Percentiles rank a stretch among this genome's conserved stretches.
Conservation (phyloP, 2,888 invertebrate species). For the Eulithis testata region DNA sequence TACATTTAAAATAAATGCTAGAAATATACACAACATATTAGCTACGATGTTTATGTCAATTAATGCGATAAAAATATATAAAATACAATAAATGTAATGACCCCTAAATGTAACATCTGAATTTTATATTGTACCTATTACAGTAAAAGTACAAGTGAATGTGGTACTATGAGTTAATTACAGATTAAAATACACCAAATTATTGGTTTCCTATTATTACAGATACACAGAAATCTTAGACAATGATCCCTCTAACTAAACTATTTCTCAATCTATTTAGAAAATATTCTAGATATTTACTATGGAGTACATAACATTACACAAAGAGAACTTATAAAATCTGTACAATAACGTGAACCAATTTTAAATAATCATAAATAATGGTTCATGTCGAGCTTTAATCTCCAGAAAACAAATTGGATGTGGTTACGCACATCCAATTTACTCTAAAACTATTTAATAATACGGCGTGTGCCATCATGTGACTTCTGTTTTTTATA, state of each 20-base stretch:
- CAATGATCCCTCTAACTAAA: constrained; percentile 13
- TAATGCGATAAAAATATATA: constrained; percentile 52
- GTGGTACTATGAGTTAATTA: constrained; percentile 8
- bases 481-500: background rate
- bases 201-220: constrained; percentile 9
- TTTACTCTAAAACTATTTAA: background rate
- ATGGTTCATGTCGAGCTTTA: constrained; percentile 6
- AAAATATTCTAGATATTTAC: constrained; percentile 2
- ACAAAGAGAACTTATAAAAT: constrained; percentile 12
- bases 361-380: constrained; percentile 11
- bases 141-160: background rate
- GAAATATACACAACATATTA: constrained; percentile 62
- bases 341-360: constrained; percentile 18
- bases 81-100: constrained; percentile 51
- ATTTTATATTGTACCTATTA: constrained; percentile 10
- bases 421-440: background rate
- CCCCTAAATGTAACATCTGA: constrained; percentile 31
- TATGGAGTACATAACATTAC: constrained; percentile 18
- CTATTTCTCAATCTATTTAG: constrained; percentile 8
- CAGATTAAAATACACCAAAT: constrained; percentile 7
- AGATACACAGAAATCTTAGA: constrained; percentile 13
- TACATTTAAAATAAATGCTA: constrained; percentile 65
- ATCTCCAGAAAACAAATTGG: background rate
- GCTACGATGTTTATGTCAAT: constrained; percentile 42
- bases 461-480: background rate